These are phyloP conservation scores for Helicolenus hilgendorfi DNA, from an alignment of 2,797 vertebrate species.

Conservation along the genomic window DNA sequence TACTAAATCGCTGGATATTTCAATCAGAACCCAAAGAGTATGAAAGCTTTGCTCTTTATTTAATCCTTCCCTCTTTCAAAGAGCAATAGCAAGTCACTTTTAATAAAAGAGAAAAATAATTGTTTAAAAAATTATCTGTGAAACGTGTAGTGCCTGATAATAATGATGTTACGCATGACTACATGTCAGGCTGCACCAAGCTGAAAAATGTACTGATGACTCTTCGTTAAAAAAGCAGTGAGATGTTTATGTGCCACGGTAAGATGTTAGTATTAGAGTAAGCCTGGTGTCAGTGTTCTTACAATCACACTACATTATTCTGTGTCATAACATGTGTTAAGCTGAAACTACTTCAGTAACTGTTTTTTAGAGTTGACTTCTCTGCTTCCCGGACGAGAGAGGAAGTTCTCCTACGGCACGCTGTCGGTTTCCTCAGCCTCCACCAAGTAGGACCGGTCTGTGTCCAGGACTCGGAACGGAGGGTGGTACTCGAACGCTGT, in stretches of 20 bases:
- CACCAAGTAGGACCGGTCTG: conserved; percentile 90
- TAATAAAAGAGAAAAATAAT: neutral
- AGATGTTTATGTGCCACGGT: conserved; percentile 13
- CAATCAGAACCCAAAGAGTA: neutral
- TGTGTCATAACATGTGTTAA: conserved; percentile 1
- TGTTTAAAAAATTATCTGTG: neutral
- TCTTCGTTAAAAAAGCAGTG: conserved; percentile 11
- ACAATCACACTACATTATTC: conserved; percentile 18
- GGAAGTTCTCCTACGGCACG: conserved; percentile 65
- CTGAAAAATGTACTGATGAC: neutral
- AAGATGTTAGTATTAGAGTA: conserved; percentile 31
- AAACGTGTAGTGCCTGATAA: neutral
- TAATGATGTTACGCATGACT: neutral
- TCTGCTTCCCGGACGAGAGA: neutral
- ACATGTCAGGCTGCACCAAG: neutral
- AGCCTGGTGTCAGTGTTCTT: conserved; percentile 2
- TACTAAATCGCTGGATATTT: neutral
- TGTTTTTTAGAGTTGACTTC: neutral
- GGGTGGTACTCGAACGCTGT: conserved; percentile 89
- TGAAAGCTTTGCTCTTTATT: neutral
- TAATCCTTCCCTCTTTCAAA: neutral
- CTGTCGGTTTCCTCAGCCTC: conserved; percentile 91
- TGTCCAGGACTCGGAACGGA: conserved; percentile 85
- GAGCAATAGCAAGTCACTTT: neutral
- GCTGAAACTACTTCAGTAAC: conserved; percentile 10